Conservation (phyloP, 2,888 invertebrate species). For the Siphonodentalium dalli region DNA sequence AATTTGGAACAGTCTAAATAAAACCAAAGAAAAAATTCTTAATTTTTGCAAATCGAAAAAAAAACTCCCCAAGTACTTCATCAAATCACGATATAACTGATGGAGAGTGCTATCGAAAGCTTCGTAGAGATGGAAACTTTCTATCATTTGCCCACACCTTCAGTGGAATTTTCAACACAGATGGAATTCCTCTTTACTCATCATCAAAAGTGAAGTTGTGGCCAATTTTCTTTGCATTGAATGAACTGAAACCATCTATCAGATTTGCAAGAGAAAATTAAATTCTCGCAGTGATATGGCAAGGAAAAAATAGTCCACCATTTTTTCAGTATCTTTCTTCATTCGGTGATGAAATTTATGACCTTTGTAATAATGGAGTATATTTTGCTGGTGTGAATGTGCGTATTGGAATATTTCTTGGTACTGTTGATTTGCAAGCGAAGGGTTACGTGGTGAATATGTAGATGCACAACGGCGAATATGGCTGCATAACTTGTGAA, state of each 20-base stretch:
- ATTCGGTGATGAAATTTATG: conserved; percentile 21
- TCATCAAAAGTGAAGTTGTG: conserved; percentile 27
- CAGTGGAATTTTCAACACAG: conserved; percentile 26
- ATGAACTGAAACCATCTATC: conserved; percentile 17
- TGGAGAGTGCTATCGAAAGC: conserved; percentile 9
- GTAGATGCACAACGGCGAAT: conserved; percentile 29
- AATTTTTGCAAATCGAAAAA: too few relatives aligned
- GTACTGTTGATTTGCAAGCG: conserved; percentile 28
- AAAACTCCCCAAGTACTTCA: too few relatives aligned
- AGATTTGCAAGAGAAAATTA: conserved; percentile 29
- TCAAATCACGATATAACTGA: conserved; percentile 23
- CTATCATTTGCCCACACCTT: conserved; percentile 3
- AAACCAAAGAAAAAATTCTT: too few relatives aligned
- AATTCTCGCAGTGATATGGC: conserved; percentile 27
- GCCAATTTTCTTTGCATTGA: conserved; percentile 29
- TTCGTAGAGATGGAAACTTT: conserved; percentile 9
- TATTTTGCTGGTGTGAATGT: conserved; percentile 18
- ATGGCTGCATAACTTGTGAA: conserved; percentile 33
- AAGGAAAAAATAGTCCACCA: conserved; percentile 30
- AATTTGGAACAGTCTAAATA: too few relatives aligned
- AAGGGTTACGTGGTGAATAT: conserved; percentile 33
- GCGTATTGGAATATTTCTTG: conserved; percentile 15
- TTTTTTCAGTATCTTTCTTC: conserved; percentile 17
- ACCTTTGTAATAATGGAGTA: conserved; percentile 14
- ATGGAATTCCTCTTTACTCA: conserved; percentile 24